Evolutionary conservation across 1,140 invertebrate genomes (phyloP), one percentile per base, ranked within the genome.

Genomic region (Aphaenogaster ashmeadi): DNA sequence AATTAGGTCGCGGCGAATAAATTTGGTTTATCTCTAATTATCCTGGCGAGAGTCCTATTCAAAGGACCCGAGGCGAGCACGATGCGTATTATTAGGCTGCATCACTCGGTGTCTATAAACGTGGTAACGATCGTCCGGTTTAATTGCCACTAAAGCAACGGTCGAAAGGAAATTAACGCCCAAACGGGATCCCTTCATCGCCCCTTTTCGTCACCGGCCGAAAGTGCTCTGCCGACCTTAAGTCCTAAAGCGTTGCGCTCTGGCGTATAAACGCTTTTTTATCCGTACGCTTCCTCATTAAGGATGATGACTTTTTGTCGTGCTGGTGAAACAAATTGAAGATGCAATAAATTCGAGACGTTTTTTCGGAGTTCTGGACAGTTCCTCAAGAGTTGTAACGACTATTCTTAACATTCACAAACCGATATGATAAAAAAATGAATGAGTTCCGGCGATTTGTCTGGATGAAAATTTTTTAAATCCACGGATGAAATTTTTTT

Each of bases 21-120:
- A 91, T 91, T 91, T 84, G 72, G 90, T 89, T 89, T 91, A 91
- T 91, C 90, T 87, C 88, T 91, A 91, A 91, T 91, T 89, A 91
- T 91, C 86, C 88, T 58, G 78, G 64, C 75, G 79, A 86, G 87
- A 71, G 60, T 71, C 50, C 54, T 47, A 80, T 87, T 91, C 90
- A 91, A 91, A 91, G 90, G 86, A 89, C 69, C 67, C 77, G 67
- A 67, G 66, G 71, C 62, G 41, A n/a, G 7, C 18, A 18, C 50
- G 67, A 38, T 7, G 41, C 75, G 60, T 85, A 60, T 89, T 91
- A 91, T 89, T 89, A 87, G 84, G 88, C 88, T 85, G 50, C 69
- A 64, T n/a, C 44, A 58, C 62, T 54, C n/a, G 47, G 52, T 50
- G 44, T 91, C 87, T 64, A 89, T 78, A 67, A 84, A 74, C 69